Base-by-base conservation (phyloP, 1,140 invertebrate genomes). In the Magallana gigas region DNA sequence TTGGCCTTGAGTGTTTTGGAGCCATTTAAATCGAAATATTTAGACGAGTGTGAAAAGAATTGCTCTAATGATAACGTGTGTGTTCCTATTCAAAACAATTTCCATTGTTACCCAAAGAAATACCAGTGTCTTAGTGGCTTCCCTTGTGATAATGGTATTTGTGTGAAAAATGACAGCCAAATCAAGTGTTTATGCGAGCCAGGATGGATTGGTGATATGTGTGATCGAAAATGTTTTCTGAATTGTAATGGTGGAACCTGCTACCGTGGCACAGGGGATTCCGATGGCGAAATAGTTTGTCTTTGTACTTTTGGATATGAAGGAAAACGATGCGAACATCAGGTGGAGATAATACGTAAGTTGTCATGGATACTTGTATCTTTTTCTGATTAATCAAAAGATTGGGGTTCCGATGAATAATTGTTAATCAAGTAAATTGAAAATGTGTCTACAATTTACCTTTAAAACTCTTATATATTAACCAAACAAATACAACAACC, bases 191-290 rank as follows among this genome's bases (percentile, higher is more conserved):
- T 91, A 1, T 93, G 93, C 84, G 88, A 91, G 9, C 64, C 68
- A 1, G 90, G 88, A 1, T 93, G 90, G 86, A 89, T 90, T 12
- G 93, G 93, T 16, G 87, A 88, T 0, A 91, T 91, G 48, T 93
- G 93, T 89, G 84, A 89, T 4, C 76, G 91, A 23, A 87, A 84
- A 57, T 93, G 93, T 88, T 59, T 83, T 7, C 82, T 91, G 48
- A 91, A 93, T 76, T 93, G 93, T 88, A 76, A 92, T 92, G 0
- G 83, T 90, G 11, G 80, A 91, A 23, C 68, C 68, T 76, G 87
- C 91, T 92, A 11, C 11, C 60, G 16, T 92, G 92, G 85, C 86
- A 62, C 57, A 59, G 83, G 11, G 58, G 88, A 8, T 71, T 87
- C 58, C 57, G 59, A 36, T 58, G 68, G 59, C 11, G 71, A 84